Base-by-base conservation (phyloP, 2,113 vertebrate genomes). In the Gobio gobio region DNA sequence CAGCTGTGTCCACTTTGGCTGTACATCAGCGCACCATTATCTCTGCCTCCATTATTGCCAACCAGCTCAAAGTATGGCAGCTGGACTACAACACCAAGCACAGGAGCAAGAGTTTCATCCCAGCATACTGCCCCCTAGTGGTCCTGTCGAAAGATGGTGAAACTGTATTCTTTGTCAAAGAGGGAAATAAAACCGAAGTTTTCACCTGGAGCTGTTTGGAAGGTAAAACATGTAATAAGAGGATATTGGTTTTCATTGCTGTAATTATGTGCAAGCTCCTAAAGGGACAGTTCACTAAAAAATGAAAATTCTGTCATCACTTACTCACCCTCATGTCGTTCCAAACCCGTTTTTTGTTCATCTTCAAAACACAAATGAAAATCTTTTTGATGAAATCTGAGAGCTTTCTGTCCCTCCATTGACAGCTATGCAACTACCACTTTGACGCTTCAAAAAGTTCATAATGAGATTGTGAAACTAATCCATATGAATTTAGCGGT, bases 181-280 rank as follows among this genome's bases (percentile, higher is more conserved):
- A 90, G 0, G 92, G 92, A 45, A 91, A 91, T 26, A 93, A 89
- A 66, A 93, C 79, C 0, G 94, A 96, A 77, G 92, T 97, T 47
- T 86, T 92, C 74, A 83, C 95, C 64, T 97, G 96, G 97, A 94
- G 95, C 61, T 1, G 85, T 74, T 86, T 70, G 26, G 90, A 95
- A 93, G 96, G 96, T 96, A 85, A 91, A 66, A 45, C 76, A 80
- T 70, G 49, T 54, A 73, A 79, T 78, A 29, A 63, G 5, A 84
- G 8, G 13, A n/a, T 29, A n/a, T 18, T 36, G 1, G 6, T 20
- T 54, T 66, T n/a, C 3, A 49, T 2, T 74, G 43, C 12, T 78
- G 12, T 76, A 83, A 24, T 43, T 56, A 80, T 51, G 6, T 66
- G 40, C 3, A 18, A 14, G 43, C 47, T 74, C 8, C 22, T 70